Evolutionary conservation across 92 coral and sea anemone species (phyloP).

Genomic region (Muricea muricata): DNA sequence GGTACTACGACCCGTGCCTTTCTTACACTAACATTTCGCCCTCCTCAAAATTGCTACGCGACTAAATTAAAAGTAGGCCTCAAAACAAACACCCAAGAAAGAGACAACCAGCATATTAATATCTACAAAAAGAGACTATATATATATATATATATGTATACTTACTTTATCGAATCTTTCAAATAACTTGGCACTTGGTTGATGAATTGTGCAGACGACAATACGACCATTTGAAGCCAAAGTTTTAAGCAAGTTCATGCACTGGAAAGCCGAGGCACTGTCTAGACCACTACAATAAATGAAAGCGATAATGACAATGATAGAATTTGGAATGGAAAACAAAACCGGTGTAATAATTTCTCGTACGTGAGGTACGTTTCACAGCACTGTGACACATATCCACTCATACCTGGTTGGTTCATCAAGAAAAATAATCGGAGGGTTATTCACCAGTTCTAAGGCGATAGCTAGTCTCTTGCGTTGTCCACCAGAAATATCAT

Average conservation of each 20-base stretch:
- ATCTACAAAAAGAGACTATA: too few species aligned
- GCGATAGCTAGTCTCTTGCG: conserved; percentile 96
- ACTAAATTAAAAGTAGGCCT: too few species aligned
- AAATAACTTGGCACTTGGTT: conserved; percentile 97
- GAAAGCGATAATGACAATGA: not conserved
- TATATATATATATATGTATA: not conserved
- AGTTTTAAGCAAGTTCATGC: conserved; percentile 90
- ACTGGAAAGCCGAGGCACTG: conserved; percentile 95
- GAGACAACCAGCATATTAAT: too few species aligned
- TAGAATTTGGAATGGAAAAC: not conserved
- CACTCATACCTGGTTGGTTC: conserved; percentile 96
- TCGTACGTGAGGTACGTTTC: too few species aligned
- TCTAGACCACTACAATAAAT: conserved; percentile 81
- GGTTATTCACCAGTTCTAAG: conserved; percentile 94
- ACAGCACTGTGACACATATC: too few species aligned
- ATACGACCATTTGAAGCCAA: conserved; percentile 96
- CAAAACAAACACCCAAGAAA: too few species aligned
- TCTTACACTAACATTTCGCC: too few species aligned
- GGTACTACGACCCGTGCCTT: too few species aligned
- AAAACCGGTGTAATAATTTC: not conserved
- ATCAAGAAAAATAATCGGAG: conserved; percentile 93
- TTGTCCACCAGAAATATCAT: conserved; percentile 98
- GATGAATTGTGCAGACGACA: conserved; percentile 98
- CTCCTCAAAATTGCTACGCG: too few species aligned
- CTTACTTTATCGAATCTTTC: conserved; percentile 98